Evolutionary conservation across 2,797 vertebrate genomes (phyloP).

Genomic region (Helarctos malayanus): DNA sequence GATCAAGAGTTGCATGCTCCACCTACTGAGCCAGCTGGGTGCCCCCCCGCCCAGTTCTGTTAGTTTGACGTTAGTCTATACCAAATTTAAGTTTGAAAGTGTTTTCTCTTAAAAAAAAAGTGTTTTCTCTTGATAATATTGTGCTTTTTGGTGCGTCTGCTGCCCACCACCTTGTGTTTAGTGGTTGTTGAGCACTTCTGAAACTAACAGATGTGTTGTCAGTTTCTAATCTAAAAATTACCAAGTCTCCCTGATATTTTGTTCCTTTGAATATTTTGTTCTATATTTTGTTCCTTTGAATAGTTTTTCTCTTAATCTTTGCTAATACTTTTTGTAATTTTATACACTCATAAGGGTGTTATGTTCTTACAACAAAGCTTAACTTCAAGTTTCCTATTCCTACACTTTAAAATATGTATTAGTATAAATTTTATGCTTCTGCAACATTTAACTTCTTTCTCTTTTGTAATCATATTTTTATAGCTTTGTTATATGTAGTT

Average conservation of each 20-base stretch:
- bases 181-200: background rate
- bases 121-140: background rate
- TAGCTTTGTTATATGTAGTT: background rate
- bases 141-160: constrained; percentile 8
- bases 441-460: constrained; percentile 9
- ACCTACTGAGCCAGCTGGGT: background rate
- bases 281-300: constrained; percentile 41
- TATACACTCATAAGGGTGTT: background rate
- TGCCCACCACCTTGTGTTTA: background rate
- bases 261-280: background rate
- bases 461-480: constrained; percentile 13
- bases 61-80: constrained; percentile 48
- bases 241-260: background rate
- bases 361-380: constrained; percentile 18
- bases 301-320: constrained; percentile 50
- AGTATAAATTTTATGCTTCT: constrained; percentile 24
- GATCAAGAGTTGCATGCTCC: background rate
- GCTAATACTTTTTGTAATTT: constrained; percentile 9
- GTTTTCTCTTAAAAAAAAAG: background rate
- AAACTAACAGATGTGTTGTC: constrained; percentile 46
- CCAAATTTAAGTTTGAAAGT: constrained; percentile 35
- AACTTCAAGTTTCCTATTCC: background rate
- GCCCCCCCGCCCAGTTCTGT: background rate
- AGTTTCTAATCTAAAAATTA: constrained; percentile 58
- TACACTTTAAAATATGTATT: constrained; percentile 50